A percentile compares a stretch with the other conserved stretches of the same genome.
Conservation (phyloP, 2,888 invertebrate species). For the Epirrita christyi region DNA sequence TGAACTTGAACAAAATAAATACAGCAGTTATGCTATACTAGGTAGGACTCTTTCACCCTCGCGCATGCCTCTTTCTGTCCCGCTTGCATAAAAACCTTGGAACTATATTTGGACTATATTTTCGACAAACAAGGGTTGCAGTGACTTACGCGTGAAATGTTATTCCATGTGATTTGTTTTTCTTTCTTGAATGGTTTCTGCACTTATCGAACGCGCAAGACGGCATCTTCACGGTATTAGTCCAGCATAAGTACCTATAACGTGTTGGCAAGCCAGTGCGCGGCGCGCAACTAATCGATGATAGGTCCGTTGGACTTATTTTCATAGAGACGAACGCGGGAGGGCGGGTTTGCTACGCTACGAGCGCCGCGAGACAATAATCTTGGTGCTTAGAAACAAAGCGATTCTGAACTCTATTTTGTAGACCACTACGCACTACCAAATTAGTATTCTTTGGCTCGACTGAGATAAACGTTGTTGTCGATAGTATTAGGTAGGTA, state of each 20-base stretch:
- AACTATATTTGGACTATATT: background rate
- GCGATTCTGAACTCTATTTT: background rate
- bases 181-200: conserved; percentile 19
- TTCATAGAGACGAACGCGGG: conserved; percentile 1
- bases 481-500: too few species aligned
- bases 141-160: conserved; percentile 27
- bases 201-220: conserved; percentile 30
- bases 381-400: background rate
- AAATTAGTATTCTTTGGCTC: too few species aligned
- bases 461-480: too few species aligned
- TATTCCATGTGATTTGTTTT: conserved; percentile 18
- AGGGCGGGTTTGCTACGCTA: background rate
- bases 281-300: conserved; percentile 5
- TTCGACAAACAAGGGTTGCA: background rate
- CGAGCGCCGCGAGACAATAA: background rate
- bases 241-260: background rate
- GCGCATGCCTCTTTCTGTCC: background rate
- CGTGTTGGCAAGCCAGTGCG: conserved; percentile 1
- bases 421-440: too few species aligned
- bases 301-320: conserved; percentile 21
- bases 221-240: conserved; percentile 22
- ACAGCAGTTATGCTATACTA: background rate
- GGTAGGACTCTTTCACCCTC: background rate
- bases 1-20: too few species aligned
- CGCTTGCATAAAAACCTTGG: background rate